These are phyloP conservation scores for Acropora tenuis DNA, from an alignment of 64 coral and sea anemone species.

Conservation along the genomic window DNA sequence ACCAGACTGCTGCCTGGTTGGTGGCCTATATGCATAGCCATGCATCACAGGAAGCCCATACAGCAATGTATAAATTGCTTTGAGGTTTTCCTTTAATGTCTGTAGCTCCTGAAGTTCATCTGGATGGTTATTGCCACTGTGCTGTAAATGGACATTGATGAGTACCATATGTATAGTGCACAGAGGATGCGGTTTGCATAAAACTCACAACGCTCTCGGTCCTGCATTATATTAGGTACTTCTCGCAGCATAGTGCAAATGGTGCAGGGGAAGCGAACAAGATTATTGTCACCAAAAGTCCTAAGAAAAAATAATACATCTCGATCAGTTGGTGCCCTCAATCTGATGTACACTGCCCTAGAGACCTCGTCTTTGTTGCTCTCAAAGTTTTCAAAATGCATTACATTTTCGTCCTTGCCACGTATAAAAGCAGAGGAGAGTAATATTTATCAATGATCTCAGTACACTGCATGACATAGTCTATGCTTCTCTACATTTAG, in stretches of 20 bases:
- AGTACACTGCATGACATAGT: too few relatives aligned
- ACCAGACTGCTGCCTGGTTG: background rate
- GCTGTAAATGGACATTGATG: constrained; percentile 20
- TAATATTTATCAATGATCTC: too few relatives aligned
- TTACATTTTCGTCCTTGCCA: too few relatives aligned
- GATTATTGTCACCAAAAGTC: constrained; percentile 6
- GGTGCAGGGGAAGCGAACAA: constrained; percentile 8
- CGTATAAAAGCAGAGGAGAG: too few relatives aligned
- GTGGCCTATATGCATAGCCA: constrained; percentile 37
- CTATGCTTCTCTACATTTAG: too few relatives aligned
- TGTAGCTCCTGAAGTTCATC: background rate
- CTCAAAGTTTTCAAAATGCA: too few relatives aligned
- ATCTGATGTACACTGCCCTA: too few relatives aligned
- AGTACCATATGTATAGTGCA: constrained; percentile 6
- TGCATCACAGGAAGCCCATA: constrained; percentile 23
- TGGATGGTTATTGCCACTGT: background rate
- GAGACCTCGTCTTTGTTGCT: too few relatives aligned
- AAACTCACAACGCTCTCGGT: constrained; percentile 30
- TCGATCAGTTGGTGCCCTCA: too few relatives aligned
- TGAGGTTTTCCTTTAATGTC: constrained; percentile 9
- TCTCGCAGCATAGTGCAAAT: constrained; percentile 28
- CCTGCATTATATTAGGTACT: constrained; percentile 12
- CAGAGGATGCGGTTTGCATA: constrained; percentile 25
- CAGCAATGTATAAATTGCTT: background rate
- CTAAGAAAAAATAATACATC: background rate